Conservation (phyloP, 2,888 invertebrate species). For the Tenthredo mesomela region DNA sequence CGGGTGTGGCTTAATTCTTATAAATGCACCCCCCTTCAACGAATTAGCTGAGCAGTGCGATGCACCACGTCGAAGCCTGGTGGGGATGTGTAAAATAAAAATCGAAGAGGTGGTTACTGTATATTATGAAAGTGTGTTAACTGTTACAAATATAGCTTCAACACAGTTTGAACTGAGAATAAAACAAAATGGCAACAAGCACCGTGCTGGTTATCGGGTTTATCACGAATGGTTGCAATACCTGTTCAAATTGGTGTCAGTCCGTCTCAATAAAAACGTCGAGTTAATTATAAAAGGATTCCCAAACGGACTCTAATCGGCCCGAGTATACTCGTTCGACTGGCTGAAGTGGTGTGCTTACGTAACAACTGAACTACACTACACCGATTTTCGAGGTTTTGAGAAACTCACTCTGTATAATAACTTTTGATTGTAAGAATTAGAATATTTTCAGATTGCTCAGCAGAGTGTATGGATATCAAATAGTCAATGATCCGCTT, state of each 20-base stretch:
- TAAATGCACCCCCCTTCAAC: background rate
- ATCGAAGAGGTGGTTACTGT: background rate
- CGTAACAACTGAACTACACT: background rate
- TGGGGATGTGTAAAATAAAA: background rate
- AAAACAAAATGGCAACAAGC: background rate
- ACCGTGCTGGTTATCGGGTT: background rate
- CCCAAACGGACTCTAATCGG: background rate
- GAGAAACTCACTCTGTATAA: background rate
- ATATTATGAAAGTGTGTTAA: background rate
- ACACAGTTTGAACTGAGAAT: constrained; percentile 1
- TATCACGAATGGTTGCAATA: background rate
- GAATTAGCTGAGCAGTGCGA: background rate
- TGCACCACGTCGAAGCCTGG: background rate
- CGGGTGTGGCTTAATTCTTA: background rate
- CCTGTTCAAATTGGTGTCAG: background rate
- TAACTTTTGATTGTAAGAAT: background rate
- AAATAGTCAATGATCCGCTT: background rate
- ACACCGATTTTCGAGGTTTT: background rate
- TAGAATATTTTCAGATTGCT: background rate
- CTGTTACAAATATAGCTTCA: background rate
- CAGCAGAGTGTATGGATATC: background rate
- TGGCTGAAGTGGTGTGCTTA: background rate
- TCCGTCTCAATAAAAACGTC: background rate
- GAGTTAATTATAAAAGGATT: background rate
- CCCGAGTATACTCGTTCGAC: background rate